Evolutionary conservation across 2,797 vertebrate species (phyloP).

Genomic region (Neopelma chrysocephalum): DNA sequence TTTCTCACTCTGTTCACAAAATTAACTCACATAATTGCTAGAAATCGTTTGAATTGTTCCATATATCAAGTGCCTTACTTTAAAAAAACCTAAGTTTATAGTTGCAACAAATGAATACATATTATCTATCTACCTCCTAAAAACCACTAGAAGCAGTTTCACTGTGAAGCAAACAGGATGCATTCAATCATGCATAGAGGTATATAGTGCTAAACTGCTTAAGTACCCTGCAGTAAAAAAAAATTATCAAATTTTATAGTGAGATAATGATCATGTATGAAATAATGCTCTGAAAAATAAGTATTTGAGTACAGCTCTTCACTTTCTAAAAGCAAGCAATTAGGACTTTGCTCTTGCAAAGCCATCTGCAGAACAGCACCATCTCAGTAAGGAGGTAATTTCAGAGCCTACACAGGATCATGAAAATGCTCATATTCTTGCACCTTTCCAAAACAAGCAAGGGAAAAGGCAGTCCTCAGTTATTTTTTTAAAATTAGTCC

Average conservation of each 20-base stretch:
- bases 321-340: background rate
- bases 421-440: background rate
- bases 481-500: background rate
- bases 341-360: background rate
- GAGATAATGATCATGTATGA: background rate
- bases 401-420: background rate
- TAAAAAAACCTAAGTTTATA: rapidly evolving
- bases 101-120: background rate
- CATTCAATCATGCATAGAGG: background rate
- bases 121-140: background rate
- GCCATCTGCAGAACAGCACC: background rate
- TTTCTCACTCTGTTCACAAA: background rate
- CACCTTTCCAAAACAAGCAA: background rate
- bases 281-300: conserved; percentile 27
- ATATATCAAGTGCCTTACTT: background rate
- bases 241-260: background rate
- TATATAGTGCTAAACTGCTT: background rate
- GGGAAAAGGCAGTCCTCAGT: background rate
- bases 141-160: background rate
- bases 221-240: background rate
- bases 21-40: background rate
- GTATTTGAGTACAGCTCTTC: background rate
- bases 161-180: background rate
- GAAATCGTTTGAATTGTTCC: background rate
- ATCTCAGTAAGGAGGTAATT: background rate